phyloP scores from a whole-genome alignment of 2,113 vertebrate species.

The Triplophysa tibetana region DNA sequence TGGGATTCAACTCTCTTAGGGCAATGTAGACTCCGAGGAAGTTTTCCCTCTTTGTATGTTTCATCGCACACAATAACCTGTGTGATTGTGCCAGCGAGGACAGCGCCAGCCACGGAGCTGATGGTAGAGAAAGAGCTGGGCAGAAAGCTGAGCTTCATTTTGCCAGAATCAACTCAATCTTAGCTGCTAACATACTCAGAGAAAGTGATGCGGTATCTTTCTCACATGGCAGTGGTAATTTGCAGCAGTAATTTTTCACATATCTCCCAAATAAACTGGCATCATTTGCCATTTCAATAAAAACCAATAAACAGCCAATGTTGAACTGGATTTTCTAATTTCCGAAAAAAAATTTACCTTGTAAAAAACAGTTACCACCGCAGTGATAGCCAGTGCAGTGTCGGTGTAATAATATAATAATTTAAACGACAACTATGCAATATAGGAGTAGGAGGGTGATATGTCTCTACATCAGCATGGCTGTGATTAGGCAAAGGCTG shows the following conservation, averaged over 20 bases:
- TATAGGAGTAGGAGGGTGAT: no score
- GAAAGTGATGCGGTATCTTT: constrained; percentile 40
- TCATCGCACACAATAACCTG: constrained; percentile 41
- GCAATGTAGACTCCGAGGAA: constrained; percentile 3
- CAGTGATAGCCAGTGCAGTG: no score
- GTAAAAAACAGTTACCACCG: no score
- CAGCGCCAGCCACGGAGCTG: background rate
- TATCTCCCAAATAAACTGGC: constrained; percentile 1
- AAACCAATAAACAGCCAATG: background rate
- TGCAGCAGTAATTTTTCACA: constrained; percentile 44
- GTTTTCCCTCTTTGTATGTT: constrained; percentile 16
- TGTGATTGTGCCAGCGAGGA: constrained; percentile 31
- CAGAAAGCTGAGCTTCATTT: constrained; percentile 5
- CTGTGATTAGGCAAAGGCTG: no score
- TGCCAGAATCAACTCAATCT: constrained; percentile 12
- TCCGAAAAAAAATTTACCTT: no score
- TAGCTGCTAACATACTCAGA: constrained; percentile 13
- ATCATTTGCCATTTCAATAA: constrained; percentile 34
- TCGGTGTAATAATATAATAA: no score
- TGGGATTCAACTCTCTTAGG: constrained; percentile 20
- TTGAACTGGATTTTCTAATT: no score
- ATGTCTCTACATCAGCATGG: no score
- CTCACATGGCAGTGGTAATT: constrained; percentile 34
- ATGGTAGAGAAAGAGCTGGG: background rate
- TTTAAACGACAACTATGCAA: no score